Evolutionary conservation across 2,113 vertebrate species (phyloP).

Genomic region (Phaethon lepturus): DNA sequence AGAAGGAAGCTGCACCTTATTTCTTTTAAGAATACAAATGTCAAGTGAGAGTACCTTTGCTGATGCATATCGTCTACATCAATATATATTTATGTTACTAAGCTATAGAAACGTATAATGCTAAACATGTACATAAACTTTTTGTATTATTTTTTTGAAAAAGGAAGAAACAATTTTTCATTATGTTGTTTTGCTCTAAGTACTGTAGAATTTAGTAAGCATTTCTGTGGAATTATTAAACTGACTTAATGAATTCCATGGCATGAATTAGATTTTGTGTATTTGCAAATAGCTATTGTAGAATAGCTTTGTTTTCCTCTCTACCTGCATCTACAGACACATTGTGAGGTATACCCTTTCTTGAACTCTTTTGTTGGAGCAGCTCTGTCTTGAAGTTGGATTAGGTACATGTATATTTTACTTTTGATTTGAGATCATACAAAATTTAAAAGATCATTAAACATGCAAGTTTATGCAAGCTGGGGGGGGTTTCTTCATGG

Average conservation of each 20-base stretch:
- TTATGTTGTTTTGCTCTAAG: neutral
- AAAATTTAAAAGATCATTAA: neutral
- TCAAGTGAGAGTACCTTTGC: neutral
- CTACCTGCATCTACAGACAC: neutral
- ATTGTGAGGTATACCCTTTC: neutral
- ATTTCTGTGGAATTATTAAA: neutral
- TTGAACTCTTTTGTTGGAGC: neutral
- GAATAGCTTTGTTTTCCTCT: neutral
- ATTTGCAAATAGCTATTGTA: neutral
- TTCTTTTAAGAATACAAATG: neutral
- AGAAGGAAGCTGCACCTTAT: neutral
- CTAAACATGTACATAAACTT: rapidly evolving
- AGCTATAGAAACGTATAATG: neutral
- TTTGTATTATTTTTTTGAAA: neutral
- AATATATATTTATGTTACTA: neutral
- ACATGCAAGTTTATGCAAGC: neutral
- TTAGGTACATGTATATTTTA: neutral
- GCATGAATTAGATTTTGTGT: neutral
- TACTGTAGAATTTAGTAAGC: neutral
- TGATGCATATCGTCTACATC: neutral
- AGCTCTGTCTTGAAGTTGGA: neutral
- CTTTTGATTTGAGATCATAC: neutral
- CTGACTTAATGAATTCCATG: neutral
- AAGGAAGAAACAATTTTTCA: neutral
- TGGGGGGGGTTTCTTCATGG: neutral